Conservation (phyloP, 2,113 vertebrate genomes). For the Clarias magur region DNA sequence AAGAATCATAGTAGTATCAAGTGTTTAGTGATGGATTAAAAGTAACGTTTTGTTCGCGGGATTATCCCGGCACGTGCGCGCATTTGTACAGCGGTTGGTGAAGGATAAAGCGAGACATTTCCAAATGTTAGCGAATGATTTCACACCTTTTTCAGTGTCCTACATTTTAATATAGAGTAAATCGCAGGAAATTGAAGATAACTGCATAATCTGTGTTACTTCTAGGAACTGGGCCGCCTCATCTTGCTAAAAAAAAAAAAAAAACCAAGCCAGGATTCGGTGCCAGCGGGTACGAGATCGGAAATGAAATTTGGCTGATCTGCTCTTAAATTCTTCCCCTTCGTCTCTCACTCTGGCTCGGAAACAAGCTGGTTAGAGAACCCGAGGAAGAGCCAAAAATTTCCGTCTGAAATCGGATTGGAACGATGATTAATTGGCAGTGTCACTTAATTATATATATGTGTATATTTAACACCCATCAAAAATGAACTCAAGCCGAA, state of each 20-base stretch:
- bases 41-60: conserved; percentile 29
- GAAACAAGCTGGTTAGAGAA: conserved; percentile 49
- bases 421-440: conserved; percentile 73
- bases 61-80: conserved; percentile 22
- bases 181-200: conserved; percentile 77
- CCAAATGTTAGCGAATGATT: conserved; percentile 64
- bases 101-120: conserved; percentile 68
- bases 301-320: conserved; percentile 78
- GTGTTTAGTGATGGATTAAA: neutral
- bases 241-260: conserved; percentile 58
- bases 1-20: neutral
- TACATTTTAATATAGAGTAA: conserved; percentile 72
- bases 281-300: conserved; percentile 63
- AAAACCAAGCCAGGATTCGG: conserved; percentile 65
- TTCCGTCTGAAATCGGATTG: conserved; percentile 72
- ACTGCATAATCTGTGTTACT: conserved; percentile 74
- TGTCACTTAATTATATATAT: conserved; percentile 68
- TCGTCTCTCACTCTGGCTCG: conserved; percentile 67
- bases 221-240: conserved; percentile 68
- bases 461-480: conserved; percentile 55
- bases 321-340: conserved; percentile 67
- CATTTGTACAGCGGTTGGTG: conserved; percentile 45
- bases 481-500: neutral
- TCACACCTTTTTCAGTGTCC: conserved; percentile 62
- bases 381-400: conserved; percentile 70